A percentile compares a stretch with the other conserved stretches of the same genome.
phyloP scores from a whole-genome alignment of 2,888 invertebrate species.

The Eupelmus urozonus region DNA sequence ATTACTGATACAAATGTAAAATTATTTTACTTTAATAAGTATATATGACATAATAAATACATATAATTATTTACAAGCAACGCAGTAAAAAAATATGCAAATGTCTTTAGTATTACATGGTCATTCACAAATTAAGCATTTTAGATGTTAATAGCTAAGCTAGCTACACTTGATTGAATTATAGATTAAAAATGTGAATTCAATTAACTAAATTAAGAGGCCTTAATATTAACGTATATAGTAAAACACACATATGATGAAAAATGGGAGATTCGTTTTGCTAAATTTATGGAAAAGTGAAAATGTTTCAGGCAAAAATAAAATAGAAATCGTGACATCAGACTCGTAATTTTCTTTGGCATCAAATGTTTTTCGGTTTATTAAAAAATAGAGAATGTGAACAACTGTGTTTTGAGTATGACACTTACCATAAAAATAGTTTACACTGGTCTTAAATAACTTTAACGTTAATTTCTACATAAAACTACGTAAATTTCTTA shows the following conservation, averaged over 20 bases:
- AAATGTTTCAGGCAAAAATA: slow-evolving; percentile 13
- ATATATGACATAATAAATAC: slow-evolving; percentile 17
- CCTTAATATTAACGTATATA: slow-evolving; percentile 21
- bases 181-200: slow-evolving; percentile 16
- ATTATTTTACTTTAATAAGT: slow-evolving; percentile 27
- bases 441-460: slow-evolving; percentile 3
- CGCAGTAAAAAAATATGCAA: slow-evolving; percentile 44
- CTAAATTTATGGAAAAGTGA: slow-evolving; percentile 12
- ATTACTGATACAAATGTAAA: slow-evolving; percentile 47
- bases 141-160: slow-evolving; percentile 32
- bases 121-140: slow-evolving; percentile 19
- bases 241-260: slow-evolving; percentile 12
- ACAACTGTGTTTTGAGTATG: slow-evolving; percentile 6
- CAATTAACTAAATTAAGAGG: too few relatives aligned
- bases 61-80: slow-evolving; percentile 54
- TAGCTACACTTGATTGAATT: slow-evolving; percentile 23
- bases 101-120: slow-evolving; percentile 2
- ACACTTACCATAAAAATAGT: not conserved
- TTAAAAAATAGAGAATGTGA: slow-evolving; percentile 23
- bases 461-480: slow-evolving; percentile 23
- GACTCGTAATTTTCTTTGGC: slow-evolving; percentile 47
- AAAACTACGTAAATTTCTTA: slow-evolving; percentile 43
- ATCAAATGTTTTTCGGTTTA: slow-evolving; percentile 42
- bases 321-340: slow-evolving; percentile 17
- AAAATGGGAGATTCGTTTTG: slow-evolving; percentile 16